Evolutionary conservation across 2,797 vertebrate species (phyloP), one percentile per base, ranked within the genome.

Genomic region (Neosilurus hyrtlii): DNA sequence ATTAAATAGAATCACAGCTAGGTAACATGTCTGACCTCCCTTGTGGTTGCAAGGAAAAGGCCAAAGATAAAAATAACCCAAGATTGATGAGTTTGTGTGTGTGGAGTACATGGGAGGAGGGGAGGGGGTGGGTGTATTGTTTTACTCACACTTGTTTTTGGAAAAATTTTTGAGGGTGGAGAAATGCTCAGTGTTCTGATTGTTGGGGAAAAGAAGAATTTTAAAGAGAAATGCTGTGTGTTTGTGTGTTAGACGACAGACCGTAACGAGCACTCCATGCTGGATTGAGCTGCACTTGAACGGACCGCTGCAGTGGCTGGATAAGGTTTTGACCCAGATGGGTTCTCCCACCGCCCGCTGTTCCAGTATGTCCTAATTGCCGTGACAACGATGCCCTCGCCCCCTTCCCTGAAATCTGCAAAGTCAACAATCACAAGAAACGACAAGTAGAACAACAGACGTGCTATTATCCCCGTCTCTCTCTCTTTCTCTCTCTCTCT

Each of bases 311-410:
- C 97, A 99, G 83, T 99, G 98, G 97, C 87, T 99, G 95, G 97
- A 99, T 92, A 99, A 99, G 94, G 98, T 99, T 88, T 93, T 99
- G 93, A 99, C 98, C 94, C 98, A 99, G 91, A 99, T 99, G 98
- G 98, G 97, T 71, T 99, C 98, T n/a, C 98, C 97, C 67, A 97
- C 97, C 86, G 97, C 98, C 87, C 97, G 97, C 88, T 99, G 98
- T 89, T 99, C 97, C 87, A 99, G 97, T 93, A 99, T 99, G 98
- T 99, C 98, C 20, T 98, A 97, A 96, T 84, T n/a, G 88, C 80
- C 86, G 84, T 74, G 84, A 91, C 35, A 12, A 85, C 62, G 73
- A 79, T 87, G 18, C 88, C 89, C 85, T 81, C 51, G n/a, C 73
- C 71, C 83, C 74, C 86, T 89, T 79, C 89, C 86, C 20, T 15